Evolutionary conservation across 2,113 vertebrate genomes (phyloP).

Genomic region (Saimiri boliviensis): DNA sequence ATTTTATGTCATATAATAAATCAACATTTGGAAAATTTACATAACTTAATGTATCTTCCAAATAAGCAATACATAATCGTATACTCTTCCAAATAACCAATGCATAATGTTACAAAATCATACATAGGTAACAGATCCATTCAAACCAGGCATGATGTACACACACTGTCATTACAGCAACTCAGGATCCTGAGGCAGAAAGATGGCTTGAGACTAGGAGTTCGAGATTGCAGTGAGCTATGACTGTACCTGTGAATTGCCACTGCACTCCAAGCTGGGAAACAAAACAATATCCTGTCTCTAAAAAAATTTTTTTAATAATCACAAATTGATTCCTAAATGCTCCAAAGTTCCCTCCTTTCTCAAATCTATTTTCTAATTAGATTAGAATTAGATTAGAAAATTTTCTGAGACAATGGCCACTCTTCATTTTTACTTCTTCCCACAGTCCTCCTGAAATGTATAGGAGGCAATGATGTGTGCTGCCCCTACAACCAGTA

Average conservation of each 20-base stretch:
- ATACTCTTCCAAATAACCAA: not conserved
- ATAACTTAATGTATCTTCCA: not conserved
- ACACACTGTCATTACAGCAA: not conserved
- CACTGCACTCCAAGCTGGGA: not conserved
- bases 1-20: not conserved
- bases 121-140: not conserved
- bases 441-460: not conserved
- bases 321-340: slow-evolving; percentile 1
- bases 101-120: not conserved
- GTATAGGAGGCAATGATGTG: not conserved
- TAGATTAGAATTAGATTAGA: not conserved
- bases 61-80: not conserved
- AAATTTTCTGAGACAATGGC: not conserved
- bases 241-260: not conserved
- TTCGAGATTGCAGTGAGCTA: not conserved
- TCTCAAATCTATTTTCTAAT: not conserved
- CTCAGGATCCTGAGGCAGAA: not conserved
- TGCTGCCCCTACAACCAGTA: not conserved
- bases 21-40: slow-evolving; percentile 21
- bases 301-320: not conserved
- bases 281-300: not conserved
- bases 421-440: not conserved
- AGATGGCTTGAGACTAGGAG: not conserved
- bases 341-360: not conserved
- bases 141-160: not conserved